These are phyloP conservation scores for Andrena dorsata DNA, from an alignment of 2,888 invertebrate species.

Conservation along the genomic window DNA sequence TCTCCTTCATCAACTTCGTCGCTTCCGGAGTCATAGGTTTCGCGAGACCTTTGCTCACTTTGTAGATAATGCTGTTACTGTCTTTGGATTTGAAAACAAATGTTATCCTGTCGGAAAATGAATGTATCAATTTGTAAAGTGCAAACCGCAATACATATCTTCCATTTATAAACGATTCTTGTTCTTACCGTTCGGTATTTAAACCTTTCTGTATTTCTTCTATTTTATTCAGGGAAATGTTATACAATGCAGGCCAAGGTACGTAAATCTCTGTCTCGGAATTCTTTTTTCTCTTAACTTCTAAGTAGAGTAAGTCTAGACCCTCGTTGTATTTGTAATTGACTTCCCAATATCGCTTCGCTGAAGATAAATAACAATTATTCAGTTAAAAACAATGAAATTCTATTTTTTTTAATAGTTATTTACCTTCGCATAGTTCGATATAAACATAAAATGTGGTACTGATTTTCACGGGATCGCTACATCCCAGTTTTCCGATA, in stretches of 20 bases:
- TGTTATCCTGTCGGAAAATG: conserved; percentile 75
- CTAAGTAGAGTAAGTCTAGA: conserved; percentile 84
- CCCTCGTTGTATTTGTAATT: conserved; percentile 83
- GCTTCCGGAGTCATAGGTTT: conserved; percentile 79
- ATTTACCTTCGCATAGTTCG: conserved; percentile 87
- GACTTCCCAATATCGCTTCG: conserved; percentile 85
- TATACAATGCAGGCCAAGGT: conserved; percentile 83
- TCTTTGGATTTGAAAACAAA: conserved; percentile 82
- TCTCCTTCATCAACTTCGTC: conserved; percentile 74
- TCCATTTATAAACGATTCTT: neutral
- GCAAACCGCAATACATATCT: neutral
- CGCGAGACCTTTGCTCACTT: conserved; percentile 75
- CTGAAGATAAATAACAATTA: conserved; percentile 69
- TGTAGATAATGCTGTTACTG: conserved; percentile 81
- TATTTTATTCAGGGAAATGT: conserved; percentile 83
- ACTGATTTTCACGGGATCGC: conserved; percentile 84
- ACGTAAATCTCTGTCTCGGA: conserved; percentile 83
- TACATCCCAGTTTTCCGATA: conserved; percentile 85
- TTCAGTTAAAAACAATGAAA: neutral
- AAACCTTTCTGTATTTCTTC: conserved; percentile 84
- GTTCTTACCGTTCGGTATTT: conserved; percentile 67
- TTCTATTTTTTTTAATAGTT: neutral
- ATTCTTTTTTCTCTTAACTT: conserved; percentile 82
- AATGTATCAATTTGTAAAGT: neutral
- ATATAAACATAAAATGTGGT: conserved; percentile 86